Evolutionary conservation across 2,797 vertebrate genomes (phyloP).

Genomic region (Odontamblyopus rebecca): DNA sequence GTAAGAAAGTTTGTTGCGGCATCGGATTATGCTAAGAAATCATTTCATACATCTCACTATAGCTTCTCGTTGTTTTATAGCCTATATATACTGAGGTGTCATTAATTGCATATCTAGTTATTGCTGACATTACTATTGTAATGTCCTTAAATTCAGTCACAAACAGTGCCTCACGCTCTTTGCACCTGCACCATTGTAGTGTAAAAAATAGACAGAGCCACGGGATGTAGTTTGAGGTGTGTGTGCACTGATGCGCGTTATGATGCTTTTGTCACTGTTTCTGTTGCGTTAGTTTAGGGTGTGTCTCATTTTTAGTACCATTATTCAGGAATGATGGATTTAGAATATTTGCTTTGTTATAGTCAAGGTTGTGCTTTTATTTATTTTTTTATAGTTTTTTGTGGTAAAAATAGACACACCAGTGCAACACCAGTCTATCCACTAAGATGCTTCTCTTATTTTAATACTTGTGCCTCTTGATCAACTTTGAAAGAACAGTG

Average conservation of each 20-base stretch:
- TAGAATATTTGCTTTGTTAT: constrained; percentile 42
- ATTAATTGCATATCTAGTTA: not conserved
- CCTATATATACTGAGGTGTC: not conserved
- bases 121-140: not conserved
- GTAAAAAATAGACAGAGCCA: constrained; percentile 34
- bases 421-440: constrained; percentile 22
- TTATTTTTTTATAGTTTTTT: too few relatives aligned
- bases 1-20: constrained; percentile 9
- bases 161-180: constrained; percentile 18
- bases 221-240: constrained; percentile 41
- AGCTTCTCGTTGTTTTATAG: not conserved
- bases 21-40: not conserved
- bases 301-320: constrained; percentile 60
- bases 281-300: constrained; percentile 55
- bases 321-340: constrained; percentile 68
- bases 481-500: constrained; percentile 46
- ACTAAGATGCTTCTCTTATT: constrained; percentile 10
- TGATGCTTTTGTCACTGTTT: constrained; percentile 24
- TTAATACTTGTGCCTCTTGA: constrained; percentile 19
- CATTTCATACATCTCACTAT: not conserved
- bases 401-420: not conserved
- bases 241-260: constrained; percentile 13
- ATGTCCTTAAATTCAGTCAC: constrained; percentile 9
- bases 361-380: constrained; percentile 71
- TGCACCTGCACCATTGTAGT: constrained; percentile 43